phyloP scores from a whole-genome alignment of 2,888 invertebrate species.

The Cataglyphis livida region DNA sequence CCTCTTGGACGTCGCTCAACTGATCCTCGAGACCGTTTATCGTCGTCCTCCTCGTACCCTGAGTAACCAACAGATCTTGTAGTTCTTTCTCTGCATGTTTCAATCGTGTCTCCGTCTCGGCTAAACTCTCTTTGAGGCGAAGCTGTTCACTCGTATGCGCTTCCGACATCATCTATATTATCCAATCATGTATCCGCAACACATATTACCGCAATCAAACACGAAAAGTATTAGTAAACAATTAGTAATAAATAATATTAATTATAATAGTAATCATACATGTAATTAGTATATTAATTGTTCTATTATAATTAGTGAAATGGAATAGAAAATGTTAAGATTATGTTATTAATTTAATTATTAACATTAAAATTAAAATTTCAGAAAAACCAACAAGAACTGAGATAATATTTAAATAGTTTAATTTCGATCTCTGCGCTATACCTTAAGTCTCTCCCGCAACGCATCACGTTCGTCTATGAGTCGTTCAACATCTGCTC shows the following conservation, averaged over 20 bases:
- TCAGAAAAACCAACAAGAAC: background rate
- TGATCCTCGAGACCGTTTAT: constrained; percentile 87
- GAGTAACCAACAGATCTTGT: constrained; percentile 86
- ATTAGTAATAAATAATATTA: constrained; percentile 13
- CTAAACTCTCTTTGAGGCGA: constrained; percentile 86
- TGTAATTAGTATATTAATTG: background rate
- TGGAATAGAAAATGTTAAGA: background rate
- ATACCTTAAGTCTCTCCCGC: constrained; percentile 87
- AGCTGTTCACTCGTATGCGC: constrained; percentile 86
- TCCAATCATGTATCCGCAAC: background rate
- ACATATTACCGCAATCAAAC: background rate
- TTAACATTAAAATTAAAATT: background rate
- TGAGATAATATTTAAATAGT: background rate
- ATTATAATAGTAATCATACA: background rate
- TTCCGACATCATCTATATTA: constrained; percentile 83
- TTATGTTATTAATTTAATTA: background rate
- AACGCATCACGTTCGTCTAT: constrained; percentile 88
- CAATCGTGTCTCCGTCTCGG: constrained; percentile 86
- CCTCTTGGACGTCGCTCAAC: constrained; percentile 86
- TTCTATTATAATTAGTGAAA: background rate
- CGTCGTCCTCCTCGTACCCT: constrained; percentile 86
- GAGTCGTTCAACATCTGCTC: constrained; percentile 87
- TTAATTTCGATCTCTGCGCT: constrained; percentile 25
- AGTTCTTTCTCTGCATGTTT: constrained; percentile 87
- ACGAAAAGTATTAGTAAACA: background rate